Base-by-base conservation (phyloP, 2,113 vertebrate species). In the Hucho hucho region DNA sequence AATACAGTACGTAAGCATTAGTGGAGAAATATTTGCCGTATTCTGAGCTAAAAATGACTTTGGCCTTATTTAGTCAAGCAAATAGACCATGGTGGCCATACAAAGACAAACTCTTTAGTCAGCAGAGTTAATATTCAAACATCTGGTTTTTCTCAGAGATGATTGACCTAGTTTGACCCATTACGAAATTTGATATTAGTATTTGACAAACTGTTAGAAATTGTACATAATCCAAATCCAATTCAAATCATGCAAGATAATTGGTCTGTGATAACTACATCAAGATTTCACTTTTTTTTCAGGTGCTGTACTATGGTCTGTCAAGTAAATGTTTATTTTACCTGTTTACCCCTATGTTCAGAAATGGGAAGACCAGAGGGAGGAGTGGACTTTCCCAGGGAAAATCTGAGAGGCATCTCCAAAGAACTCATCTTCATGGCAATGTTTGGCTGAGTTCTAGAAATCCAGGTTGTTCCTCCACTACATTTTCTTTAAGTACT, bases 361-460 rank as follows among this genome's bases (percentile, higher is more conserved):
- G 3, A 72, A 88, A 77, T 96, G 95, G 95, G 95, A 96, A 1
- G 90, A 93, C 0, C 93, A 93, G 77, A 86, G 86, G 67, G 95
- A 83, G 1, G 92, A 93, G 0, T 95, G 95, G 26, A 94, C 70
- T 0, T 96, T 96, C 72, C 88, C 95, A 3, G 95, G 95, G 56
- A 96, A 95, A 87, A 95, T 96, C 86, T 96, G 83, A 94, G 66
- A 18, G 11, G 26, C 25, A n/a, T 26, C 64, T 74, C 64, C 24
- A 71, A 72, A 77, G 73, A 70, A 0, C 64, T 83, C 24, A 58
- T 72, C 24, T 47, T 64, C 24, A 56, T 65, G 73, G 67, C 76
- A 67, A 49, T 28, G 70, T 87, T 76, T 86, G 73, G 81, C 6
- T 25, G n/a, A 70, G 75, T 71, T 83, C 78, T 75, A 29, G 49